A percentile compares a stretch with the other conserved stretches of the same genome.
phyloP scores from a whole-genome alignment of 1,140 invertebrate species.

The Eupeodes corollae region DNA sequence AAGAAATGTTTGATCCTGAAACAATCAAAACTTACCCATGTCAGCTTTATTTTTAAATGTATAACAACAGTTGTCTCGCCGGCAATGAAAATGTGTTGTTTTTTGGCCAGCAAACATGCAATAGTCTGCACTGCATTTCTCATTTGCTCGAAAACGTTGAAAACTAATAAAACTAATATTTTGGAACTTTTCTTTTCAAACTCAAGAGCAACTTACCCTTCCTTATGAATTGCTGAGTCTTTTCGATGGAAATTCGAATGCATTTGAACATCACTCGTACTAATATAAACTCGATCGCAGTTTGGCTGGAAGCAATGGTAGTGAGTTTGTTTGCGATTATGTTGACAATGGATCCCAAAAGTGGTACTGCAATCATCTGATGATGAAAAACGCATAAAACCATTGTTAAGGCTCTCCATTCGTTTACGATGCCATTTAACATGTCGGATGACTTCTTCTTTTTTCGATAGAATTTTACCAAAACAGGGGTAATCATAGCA shows the following conservation, averaged over 20 bases:
- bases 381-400: constrained; percentile 82
- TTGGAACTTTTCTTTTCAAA: no score
- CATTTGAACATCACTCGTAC: constrained; percentile 95
- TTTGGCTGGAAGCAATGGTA: constrained; percentile 91
- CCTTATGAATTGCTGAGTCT: constrained; percentile 88
- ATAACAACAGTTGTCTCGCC: constrained; percentile 71
- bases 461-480: constrained; percentile 79
- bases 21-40: constrained; percentile 76
- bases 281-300: constrained; percentile 93
- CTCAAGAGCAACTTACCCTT: constrained; percentile 51
- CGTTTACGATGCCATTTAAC: constrained; percentile 93
- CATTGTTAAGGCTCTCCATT: constrained; percentile 86
- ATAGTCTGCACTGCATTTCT: constrained; percentile 30
- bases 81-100: constrained; percentile 93
- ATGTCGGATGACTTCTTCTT: constrained; percentile 94
- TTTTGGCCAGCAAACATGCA: constrained; percentile 83
- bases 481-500: constrained; percentile 70
- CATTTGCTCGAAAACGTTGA: constrained; percentile 8
- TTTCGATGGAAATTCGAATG: constrained; percentile 95
- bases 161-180: no score
- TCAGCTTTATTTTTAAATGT: constrained; percentile 97
- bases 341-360: constrained; percentile 58
- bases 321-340: constrained; percentile 91
- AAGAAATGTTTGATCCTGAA: no score
- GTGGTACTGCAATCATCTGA: constrained; percentile 73